These are phyloP conservation scores for Hippocampus guttulatus DNA, from an alignment of 2,113 vertebrate species.

Conservation along the genomic window DNA sequence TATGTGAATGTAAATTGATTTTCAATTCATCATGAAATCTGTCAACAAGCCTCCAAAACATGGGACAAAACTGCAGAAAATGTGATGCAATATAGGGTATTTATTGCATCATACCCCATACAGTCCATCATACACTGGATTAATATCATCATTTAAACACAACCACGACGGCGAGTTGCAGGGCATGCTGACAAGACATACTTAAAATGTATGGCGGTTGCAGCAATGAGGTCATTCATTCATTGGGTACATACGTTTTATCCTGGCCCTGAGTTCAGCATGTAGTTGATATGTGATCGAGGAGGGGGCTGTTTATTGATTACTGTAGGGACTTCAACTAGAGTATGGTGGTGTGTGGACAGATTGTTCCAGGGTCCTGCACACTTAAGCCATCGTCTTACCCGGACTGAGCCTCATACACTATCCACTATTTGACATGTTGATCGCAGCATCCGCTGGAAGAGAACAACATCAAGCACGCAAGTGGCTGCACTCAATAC, in stretches of 20 bases:
- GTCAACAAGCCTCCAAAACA: constrained; percentile 65
- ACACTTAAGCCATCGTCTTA: constrained; percentile 40
- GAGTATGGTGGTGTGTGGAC: constrained; percentile 41
- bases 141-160: neutral
- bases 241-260: constrained; percentile 39
- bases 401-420: constrained; percentile 31
- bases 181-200: constrained; percentile 15
- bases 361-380: constrained; percentile 47
- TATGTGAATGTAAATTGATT: constrained; percentile 89
- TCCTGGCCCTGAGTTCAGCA: constrained; percentile 45
- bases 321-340: constrained; percentile 54
- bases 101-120: neutral
- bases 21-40: constrained; percentile 85
- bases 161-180: neutral
- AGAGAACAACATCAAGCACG: constrained; percentile 35
- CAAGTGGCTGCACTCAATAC: neutral
- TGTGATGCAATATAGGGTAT: neutral
- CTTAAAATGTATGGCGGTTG: constrained; percentile 8
- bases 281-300: constrained; percentile 63
- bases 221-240: constrained; percentile 33
- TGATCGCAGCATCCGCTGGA: constrained; percentile 33
- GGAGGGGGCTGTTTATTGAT: constrained; percentile 60
- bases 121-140: neutral
- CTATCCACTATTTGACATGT: constrained; percentile 52
- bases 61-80: neutral